phyloP scores from a whole-genome alignment of 2,113 vertebrate species.

The Thermophis baileyi region DNA sequence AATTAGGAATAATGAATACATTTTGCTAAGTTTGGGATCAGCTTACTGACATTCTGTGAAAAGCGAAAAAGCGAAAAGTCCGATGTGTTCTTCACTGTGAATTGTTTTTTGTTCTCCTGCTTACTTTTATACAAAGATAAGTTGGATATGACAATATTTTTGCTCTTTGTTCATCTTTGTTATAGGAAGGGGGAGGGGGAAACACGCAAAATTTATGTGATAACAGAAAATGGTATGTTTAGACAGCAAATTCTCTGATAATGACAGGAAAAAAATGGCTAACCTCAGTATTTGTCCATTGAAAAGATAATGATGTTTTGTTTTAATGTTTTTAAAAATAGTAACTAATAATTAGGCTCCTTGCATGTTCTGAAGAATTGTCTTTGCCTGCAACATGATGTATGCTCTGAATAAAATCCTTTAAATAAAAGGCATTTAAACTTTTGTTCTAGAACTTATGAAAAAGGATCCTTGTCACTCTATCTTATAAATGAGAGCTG shows the following conservation, averaged over 20 bases:
- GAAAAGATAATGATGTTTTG: not conserved
- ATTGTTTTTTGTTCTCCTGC: constrained; percentile 21
- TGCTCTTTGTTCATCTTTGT: constrained; percentile 25
- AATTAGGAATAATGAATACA: constrained; percentile 14
- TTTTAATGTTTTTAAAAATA: not conserved
- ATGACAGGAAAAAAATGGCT: constrained; percentile 6
- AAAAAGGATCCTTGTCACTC: not conserved
- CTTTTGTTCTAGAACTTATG: not conserved
- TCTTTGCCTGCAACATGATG: not conserved
- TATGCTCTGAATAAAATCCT: constrained; percentile 16
- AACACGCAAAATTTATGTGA: constrained; percentile 2
- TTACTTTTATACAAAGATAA: constrained; percentile 35
- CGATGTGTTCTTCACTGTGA: not conserved
- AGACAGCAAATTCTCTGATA: constrained; percentile 23
- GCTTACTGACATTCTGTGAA: not conserved
- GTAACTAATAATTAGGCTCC: not conserved
- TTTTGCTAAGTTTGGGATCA: not conserved
- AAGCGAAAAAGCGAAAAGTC: not conserved
- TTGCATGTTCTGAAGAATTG: not conserved
- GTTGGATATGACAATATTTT: constrained; percentile 17
- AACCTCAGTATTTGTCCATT: not conserved
- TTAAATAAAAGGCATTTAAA: not conserved
- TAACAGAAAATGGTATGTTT: constrained; percentile 28
- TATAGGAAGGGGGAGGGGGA: constrained; percentile 10
- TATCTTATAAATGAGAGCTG: not conserved